Evolutionary conservation across 2,113 vertebrate genomes (phyloP), one percentile per base, ranked within the genome.

Genomic region (Uria aalge): DNA sequence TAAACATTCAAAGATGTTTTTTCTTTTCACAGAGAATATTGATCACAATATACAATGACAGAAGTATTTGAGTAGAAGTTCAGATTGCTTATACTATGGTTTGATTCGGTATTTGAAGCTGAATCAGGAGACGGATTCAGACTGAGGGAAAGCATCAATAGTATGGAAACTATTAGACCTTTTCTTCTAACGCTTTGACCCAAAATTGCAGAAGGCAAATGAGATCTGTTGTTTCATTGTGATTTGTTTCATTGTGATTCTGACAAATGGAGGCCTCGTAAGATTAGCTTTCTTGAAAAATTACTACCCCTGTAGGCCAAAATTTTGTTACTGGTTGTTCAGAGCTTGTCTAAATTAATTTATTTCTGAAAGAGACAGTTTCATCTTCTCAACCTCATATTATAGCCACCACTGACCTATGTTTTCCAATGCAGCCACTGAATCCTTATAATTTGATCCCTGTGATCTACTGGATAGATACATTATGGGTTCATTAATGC

Each of bases 271-370:
- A 66, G n/a, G 29, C 74, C 55, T 91, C 22, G 2, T 59, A 90
- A 66, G n/a, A 80, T 32, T 69, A 53, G 55, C 9, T 73, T 74
- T 68, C 53, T 38, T 45, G 60, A 84, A 92, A 92, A 94, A 57
- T 0, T 0, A 12, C 5, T 30, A 36, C 3, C 3, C 24, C 5
- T 15, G 11, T 36, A 80, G 41, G 23, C 6, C 43, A 84, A 67
- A 79, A 67, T 43, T 22, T 79, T 87, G 5, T 78, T 80, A 32
- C 45, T 48, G 50, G 48, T 48, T 91, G 68, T 47, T 67, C 47
- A 57, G 57, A 71, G 4, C 10, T 53, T 63, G 26, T 38, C 34
- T 81, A 57, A 72, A 82, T 68, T 41, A 56, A 41, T 72, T 94
- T 73, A 3, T 32, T 59, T 62, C n/a, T 78, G n/a, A 68, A 74